Evolutionary conservation across 2,113 vertebrate species (phyloP).

Genomic region (Nycticebus coucang): DNA sequence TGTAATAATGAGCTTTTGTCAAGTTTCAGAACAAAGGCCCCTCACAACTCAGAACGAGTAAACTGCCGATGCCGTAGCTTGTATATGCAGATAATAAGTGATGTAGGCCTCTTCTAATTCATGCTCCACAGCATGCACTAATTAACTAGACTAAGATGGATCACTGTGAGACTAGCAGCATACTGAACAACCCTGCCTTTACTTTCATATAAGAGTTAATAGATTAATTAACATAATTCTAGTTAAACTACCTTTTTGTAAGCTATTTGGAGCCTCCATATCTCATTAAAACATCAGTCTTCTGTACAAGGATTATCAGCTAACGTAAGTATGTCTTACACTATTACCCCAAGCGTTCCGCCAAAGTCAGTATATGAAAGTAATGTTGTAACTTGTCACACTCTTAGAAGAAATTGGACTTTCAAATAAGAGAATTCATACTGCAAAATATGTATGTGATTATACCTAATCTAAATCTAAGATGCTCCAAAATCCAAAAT

Average conservation of each 20-base stretch:
- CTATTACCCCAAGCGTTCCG: not conserved
- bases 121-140: not conserved
- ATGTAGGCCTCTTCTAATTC: not conserved
- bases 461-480: not conserved
- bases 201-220: not conserved
- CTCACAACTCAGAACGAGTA: not conserved
- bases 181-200: not conserved
- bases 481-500: not conserved
- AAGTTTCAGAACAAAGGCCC: not conserved
- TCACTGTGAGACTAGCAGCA: not conserved
- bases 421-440: slow-evolving; percentile 36
- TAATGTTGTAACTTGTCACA: not conserved
- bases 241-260: not conserved
- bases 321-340: not conserved
- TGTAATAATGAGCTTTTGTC: not conserved
- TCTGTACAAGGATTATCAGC: not conserved
- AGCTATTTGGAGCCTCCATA: not conserved
- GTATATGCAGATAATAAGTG: not conserved
- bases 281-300: not conserved
- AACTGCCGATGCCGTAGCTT: not conserved
- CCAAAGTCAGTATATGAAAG: not conserved
- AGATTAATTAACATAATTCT: not conserved
- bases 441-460: not conserved
- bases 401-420: not conserved
- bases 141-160: not conserved